Percentiles rank a stretch among this genome's conserved stretches.
phyloP scores from a whole-genome alignment of 2,113 vertebrate genomes.

The Prunella fulvescens region DNA sequence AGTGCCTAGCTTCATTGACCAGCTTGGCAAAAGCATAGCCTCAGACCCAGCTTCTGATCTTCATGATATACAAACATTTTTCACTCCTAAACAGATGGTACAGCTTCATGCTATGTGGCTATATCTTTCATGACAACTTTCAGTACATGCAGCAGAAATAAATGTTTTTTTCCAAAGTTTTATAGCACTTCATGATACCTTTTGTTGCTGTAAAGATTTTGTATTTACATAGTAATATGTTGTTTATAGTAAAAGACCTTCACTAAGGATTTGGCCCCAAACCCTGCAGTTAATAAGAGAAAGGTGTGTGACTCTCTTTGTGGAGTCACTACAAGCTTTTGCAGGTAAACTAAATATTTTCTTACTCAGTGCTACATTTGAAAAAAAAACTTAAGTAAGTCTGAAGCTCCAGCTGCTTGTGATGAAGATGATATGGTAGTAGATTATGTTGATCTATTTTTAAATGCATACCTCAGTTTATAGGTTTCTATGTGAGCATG shows the following conservation, averaged over 20 bases:
- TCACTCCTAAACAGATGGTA: neutral
- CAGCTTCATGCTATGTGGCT: neutral
- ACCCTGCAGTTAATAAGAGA: neutral
- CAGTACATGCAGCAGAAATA: neutral
- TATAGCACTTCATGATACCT: neutral
- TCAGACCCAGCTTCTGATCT: neutral
- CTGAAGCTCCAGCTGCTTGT: neutral
- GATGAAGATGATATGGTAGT: neutral
- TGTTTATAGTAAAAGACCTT: neutral
- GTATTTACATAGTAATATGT: neutral
- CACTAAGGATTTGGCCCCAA: neutral
- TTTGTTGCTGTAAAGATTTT: neutral
- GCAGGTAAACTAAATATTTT: neutral
- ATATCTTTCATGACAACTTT: neutral
- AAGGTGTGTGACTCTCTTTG: neutral
- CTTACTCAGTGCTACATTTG: neutral
- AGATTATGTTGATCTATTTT: constrained; percentile 8
- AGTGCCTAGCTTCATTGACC: neutral
- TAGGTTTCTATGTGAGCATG: neutral
- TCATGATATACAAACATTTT: neutral
- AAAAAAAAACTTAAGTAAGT: neutral
- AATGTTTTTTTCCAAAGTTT: neutral
- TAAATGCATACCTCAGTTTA: neutral
- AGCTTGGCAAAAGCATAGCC: neutral
- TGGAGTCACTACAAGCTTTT: neutral